Percentiles rank a stretch among this genome's conserved stretches.
Evolutionary conservation across 2,888 invertebrate species (phyloP).

Genomic region (Onthophagus sagittarius): DNA sequence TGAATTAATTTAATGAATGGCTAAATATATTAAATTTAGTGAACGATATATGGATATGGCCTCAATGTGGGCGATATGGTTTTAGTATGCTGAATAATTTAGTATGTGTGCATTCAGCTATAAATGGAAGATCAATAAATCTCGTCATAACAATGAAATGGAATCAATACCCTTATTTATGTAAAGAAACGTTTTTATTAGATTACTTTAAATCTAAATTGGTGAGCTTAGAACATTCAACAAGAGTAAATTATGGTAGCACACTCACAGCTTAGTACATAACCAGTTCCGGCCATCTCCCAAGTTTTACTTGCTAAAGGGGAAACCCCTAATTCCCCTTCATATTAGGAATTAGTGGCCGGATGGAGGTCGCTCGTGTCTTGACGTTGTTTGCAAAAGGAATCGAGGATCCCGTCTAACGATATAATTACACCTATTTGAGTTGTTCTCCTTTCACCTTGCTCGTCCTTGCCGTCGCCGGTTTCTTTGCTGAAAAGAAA

Average conservation of each 20-base stretch:
- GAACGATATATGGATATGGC: too few relatives aligned
- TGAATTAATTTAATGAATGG: too few relatives aligned
- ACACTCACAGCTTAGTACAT: background rate
- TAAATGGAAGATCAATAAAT: too few relatives aligned
- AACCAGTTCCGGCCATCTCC: constrained; percentile 30
- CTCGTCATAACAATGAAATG: too few relatives aligned
- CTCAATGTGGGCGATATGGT: too few relatives aligned
- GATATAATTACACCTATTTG: background rate
- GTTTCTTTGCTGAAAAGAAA: background rate
- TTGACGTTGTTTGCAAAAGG: background rate
- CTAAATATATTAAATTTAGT: too few relatives aligned
- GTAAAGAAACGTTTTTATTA: too few relatives aligned
- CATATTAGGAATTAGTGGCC: constrained; percentile 27
- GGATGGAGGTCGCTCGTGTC: background rate
- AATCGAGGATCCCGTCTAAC: background rate
- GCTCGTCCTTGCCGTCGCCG: background rate
- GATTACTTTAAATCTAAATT: background rate
- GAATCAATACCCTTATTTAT: too few relatives aligned
- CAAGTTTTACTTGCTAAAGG: constrained; percentile 29
- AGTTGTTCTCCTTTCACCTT: background rate
- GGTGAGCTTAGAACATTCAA: background rate
- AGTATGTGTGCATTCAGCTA: too few relatives aligned
- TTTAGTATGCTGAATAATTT: too few relatives aligned
- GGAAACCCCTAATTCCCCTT: constrained; percentile 20
- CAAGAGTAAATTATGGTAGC: background rate